A percentile compares a stretch with the other conserved stretches of the same genome.
phyloP scores from a whole-genome alignment of 2,888 invertebrate species.

The Tipula lateralis region DNA sequence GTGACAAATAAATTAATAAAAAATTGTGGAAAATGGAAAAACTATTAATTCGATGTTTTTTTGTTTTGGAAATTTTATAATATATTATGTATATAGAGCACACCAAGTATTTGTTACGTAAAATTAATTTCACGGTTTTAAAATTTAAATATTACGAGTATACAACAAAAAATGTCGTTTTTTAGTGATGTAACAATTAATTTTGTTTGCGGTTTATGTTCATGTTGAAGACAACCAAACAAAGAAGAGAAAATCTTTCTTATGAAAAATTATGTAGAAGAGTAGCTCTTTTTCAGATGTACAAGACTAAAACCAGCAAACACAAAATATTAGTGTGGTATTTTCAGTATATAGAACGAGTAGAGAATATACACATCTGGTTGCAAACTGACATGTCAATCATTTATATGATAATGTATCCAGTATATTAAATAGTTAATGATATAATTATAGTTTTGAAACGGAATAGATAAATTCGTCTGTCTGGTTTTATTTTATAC shows the following conservation, averaged over 20 bases:
- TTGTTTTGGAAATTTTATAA: not conserved
- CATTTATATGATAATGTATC: not conserved
- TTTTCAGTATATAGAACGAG: not conserved
- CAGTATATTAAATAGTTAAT: not conserved
- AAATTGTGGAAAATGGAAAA: not conserved
- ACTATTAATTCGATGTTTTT: not conserved
- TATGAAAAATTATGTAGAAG: not conserved
- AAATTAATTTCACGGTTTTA: slow-evolving; percentile 14
- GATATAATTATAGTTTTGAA: not conserved
- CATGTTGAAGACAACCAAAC: not conserved
- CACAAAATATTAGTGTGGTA: not conserved
- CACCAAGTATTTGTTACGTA: not conserved
- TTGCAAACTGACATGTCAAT: not conserved
- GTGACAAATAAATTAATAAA: not conserved
- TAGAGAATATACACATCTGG: not conserved
- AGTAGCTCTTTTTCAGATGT: not conserved
- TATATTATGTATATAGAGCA: too few relatives aligned
- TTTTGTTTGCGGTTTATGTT: not conserved
- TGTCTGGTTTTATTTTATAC: not conserved
- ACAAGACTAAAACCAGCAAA: not conserved
- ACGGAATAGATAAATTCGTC: not conserved
- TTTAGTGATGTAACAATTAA: not conserved
- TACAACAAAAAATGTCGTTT: not conserved
- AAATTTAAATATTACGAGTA: not conserved
- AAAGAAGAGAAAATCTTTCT: not conserved